Evolutionary conservation across 2,888 invertebrate genomes (phyloP).

Genomic region (Scaptomyza cyrtandrae): DNA sequence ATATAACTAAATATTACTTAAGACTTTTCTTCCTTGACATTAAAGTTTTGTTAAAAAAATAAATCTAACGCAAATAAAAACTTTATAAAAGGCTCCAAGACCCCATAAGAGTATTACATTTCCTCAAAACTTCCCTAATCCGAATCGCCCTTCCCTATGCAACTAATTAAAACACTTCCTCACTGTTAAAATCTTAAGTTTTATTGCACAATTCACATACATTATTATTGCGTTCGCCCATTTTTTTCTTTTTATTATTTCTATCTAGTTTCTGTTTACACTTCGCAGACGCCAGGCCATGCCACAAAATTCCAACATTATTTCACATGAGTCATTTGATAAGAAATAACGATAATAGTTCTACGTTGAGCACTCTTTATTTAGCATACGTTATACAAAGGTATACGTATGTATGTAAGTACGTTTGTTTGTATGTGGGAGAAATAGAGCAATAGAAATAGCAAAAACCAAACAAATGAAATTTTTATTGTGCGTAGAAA

Average conservation of each 20-base stretch:
- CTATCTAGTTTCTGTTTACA: conserved; percentile 36
- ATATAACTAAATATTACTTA: no score
- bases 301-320: conserved; percentile 6
- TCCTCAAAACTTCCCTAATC: no score
- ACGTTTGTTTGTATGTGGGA: not conserved
- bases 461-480: conserved; percentile 15
- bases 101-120: no score
- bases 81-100: no score
- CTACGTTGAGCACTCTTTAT: conserved; percentile 13
- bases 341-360: conserved; percentile 61
- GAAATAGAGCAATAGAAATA: conserved; percentile 34
- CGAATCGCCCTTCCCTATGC: no score
- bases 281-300: conserved; percentile 13
- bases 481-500: conserved; percentile 35
- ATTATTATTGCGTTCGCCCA: conserved; percentile 18
- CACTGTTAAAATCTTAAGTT: conserved; percentile 14
- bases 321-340: conserved; percentile 68
- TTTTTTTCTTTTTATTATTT: conserved; percentile 15
- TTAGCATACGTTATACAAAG: conserved; percentile 15
- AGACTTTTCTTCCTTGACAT: no score
- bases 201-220: conserved; percentile 64
- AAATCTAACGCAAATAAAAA: no score
- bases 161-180: no score
- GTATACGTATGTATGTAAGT: not conserved
- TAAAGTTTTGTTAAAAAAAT: no score